Percentiles rank a stretch among this genome's conserved stretches.
These are phyloP conservation scores for Willowsia nigromaculata DNA, from an alignment of 2,888 invertebrate genomes.

Conservation along the genomic window DNA sequence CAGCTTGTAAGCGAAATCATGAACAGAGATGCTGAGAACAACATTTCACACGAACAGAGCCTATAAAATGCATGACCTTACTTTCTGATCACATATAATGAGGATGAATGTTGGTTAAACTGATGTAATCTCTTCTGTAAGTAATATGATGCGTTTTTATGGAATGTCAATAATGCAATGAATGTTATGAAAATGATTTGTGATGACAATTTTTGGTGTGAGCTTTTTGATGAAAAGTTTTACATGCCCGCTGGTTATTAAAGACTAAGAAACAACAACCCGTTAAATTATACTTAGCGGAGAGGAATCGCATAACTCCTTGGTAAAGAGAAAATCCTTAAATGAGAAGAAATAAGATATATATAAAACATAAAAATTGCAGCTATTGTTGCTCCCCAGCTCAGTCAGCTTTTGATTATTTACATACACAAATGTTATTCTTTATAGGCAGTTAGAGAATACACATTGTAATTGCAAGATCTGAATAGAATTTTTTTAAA, in stretches of 20 bases:
- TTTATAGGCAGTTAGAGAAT: not conserved
- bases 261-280: not conserved
- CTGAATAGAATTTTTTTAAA: not conserved
- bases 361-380: constrained; percentile 71
- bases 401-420: constrained; percentile 68
- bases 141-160: too few relatives aligned
- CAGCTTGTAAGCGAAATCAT: too few relatives aligned
- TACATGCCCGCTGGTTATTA: not conserved
- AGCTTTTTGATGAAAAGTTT: too few relatives aligned
- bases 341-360: constrained; percentile 73
- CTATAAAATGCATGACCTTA: too few relatives aligned
- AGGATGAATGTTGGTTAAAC: too few relatives aligned
- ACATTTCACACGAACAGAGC: too few relatives aligned
- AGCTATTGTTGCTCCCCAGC: constrained; percentile 73
- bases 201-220: too few relatives aligned
- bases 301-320: constrained; percentile 21
- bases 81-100: too few relatives aligned
- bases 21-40: too few relatives aligned
- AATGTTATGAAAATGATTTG: too few relatives aligned
- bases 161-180: too few relatives aligned
- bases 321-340: constrained; percentile 5
- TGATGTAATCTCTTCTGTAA: too few relatives aligned
- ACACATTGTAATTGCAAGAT: not conserved
- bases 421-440: constrained; percentile 25
- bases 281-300: not conserved